Evolutionary conservation across 2,888 invertebrate genomes (phyloP), one percentile per base, ranked within the genome.

Genomic region (Stratiomys singularior): DNA sequence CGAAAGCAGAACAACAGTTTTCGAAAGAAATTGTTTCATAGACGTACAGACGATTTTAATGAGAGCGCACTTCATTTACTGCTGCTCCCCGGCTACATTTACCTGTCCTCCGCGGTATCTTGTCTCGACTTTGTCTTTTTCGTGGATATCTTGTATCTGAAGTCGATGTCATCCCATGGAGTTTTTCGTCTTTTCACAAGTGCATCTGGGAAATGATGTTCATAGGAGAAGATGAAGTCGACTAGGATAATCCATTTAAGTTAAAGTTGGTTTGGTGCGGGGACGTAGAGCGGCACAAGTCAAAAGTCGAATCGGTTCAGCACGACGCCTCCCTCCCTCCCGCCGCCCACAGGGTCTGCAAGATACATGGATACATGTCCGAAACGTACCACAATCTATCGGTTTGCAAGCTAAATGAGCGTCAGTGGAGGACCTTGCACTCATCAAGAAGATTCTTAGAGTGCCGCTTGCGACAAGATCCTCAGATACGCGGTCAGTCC

Each of bases 41-140:
- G 58, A 60, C 58, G 37, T 27, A 21, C 58, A 74, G 60, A 74
- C 60, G 37, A 74, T 74, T 74, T 74, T 74, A 74, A 74, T 74
- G 74, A 74, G 74, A 74, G 37, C 74, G 15, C 60, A 30, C 72
- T 28, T 58, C 58, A 56, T 72, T 56, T 30, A 58, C 37, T 69
- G 37, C 37, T 37, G 37, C 37, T 5, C 46, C 46, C 69, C 4
- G 21, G 5, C 21, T 69, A 1, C 69, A 9, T 11, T 46, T 46
- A 47, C 23, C 46, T 69, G 46, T 23, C 25, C 18, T 21, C 60
- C 7, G 15, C 52, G 11, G 25, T 21, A 11, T 0, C 21, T 69
- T 7, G 46, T 69, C 46, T 69, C 25, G 47, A n/a, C 46, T n/a
- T 21, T 67, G 67, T 67, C 67, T 67, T 67, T 64, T 37, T 60